Evolutionary conservation across 2,888 invertebrate genomes (phyloP).

Genomic region (Mesopsocus fuscifrons): DNA sequence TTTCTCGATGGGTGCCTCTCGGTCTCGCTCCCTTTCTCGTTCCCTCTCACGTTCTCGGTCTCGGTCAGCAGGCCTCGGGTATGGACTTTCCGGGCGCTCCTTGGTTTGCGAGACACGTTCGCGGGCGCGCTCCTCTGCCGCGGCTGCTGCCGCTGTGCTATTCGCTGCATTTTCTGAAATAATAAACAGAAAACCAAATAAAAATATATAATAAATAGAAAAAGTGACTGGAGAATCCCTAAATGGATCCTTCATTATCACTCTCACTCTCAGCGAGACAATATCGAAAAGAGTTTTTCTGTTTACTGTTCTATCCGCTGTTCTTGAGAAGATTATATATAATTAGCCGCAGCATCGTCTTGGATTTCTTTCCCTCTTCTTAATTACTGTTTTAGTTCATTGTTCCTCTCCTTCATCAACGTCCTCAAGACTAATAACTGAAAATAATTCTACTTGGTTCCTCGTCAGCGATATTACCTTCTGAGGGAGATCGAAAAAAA

Average conservation of each 20-base stretch:
- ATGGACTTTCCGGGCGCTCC: conserved; percentile 5
- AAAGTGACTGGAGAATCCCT: no score
- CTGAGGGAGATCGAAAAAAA: no score
- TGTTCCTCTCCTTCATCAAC: background rate
- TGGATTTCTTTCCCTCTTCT: conserved; percentile 5
- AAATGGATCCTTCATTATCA: no score
- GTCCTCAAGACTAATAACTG: background rate
- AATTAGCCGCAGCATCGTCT: no score
- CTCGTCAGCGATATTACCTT: no score
- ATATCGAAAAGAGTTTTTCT: no score
- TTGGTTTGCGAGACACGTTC: conserved; percentile 6
- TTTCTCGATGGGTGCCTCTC: conserved; percentile 22
- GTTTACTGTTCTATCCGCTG: no score
- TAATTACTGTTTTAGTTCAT: background rate
- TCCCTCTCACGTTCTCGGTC: conserved; percentile 9
- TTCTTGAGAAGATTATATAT: no score
- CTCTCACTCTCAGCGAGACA: no score
- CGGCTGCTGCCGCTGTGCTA: conserved; percentile 5
- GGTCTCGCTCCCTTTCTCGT: conserved; percentile 8
- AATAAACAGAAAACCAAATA: no score
- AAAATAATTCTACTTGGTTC: background rate
- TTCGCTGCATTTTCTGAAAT: conserved; percentile 6
- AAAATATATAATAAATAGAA: no score
- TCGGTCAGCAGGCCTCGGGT: conserved; percentile 4
- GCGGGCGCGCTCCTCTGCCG: background rate